Conservation (phyloP, 2,888 invertebrate species). For the Cyclophora punctaria region DNA sequence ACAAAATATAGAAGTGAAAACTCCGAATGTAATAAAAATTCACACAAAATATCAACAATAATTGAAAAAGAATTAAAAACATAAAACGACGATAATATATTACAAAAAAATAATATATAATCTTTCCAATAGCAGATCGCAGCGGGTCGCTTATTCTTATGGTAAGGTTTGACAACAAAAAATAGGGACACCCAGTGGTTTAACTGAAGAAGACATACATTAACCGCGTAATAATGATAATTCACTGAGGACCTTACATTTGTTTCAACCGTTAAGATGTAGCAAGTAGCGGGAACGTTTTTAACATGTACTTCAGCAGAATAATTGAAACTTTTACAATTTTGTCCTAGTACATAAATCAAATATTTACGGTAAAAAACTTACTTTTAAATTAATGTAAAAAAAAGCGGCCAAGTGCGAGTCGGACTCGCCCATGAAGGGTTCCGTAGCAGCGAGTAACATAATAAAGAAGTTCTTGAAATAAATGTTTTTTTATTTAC, state of each 20-base stretch:
- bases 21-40: slow-evolving; percentile 3
- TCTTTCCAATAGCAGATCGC: slow-evolving; percentile 48
- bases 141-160: slow-evolving; percentile 51
- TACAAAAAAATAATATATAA: slow-evolving; percentile 24
- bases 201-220: slow-evolving; percentile 71
- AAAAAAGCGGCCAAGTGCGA: too few species aligned
- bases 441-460: too few species aligned
- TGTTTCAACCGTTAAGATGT: slow-evolving; percentile 23
- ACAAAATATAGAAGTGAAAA: neutral
- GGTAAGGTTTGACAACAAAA: slow-evolving; percentile 48
- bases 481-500: too few species aligned
- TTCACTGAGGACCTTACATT: slow-evolving; percentile 63
- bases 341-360: too few species aligned
- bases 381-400: too few species aligned
- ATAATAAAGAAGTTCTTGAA: too few species aligned
- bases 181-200: slow-evolving; percentile 66
- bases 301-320: too few species aligned
- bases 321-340: too few species aligned
- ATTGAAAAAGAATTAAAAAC: slow-evolving; percentile 25
- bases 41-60: slow-evolving; percentile 12
- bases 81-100: slow-evolving; percentile 10
- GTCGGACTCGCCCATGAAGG: too few species aligned
- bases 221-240: slow-evolving; percentile 68
- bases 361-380: too few species aligned
- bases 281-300: slow-evolving; percentile 16